A percentile compares a stretch with the other conserved stretches of the same genome.
Evolutionary conservation across 2,888 invertebrate genomes (phyloP).

Genomic region (Drosophila testacea): DNA sequence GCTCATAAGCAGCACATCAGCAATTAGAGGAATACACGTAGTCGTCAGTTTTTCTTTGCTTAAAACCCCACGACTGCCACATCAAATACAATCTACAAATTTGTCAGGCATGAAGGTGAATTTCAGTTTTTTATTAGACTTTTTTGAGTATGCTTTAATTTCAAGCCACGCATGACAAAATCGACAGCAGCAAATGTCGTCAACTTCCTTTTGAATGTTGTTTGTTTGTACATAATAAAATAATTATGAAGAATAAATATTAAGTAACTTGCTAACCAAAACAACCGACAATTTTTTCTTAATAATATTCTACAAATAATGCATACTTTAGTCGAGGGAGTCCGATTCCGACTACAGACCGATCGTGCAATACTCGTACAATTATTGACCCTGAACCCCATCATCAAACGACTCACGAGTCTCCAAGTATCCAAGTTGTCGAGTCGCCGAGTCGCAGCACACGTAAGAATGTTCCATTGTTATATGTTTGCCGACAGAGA

Average conservation of each 20-base stretch:
- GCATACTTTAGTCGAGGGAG: constrained; percentile 63
- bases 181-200: constrained; percentile 69
- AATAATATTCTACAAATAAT: constrained; percentile 65
- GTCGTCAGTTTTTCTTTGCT: neutral
- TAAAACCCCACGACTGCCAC: constrained; percentile 8
- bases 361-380: constrained; percentile 66
- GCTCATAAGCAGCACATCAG: constrained; percentile 61
- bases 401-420: constrained; percentile 42
- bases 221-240: constrained; percentile 60
- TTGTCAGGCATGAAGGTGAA: constrained; percentile 78
- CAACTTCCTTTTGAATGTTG: constrained; percentile 71
- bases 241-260: constrained; percentile 79
- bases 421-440: constrained; percentile 6
- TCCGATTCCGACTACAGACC: constrained; percentile 15
- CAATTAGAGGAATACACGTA: constrained; percentile 50
- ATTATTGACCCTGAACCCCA: constrained; percentile 73
- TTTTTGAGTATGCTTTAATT: constrained; percentile 36
- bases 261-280: constrained; percentile 56
- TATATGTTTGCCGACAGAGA: constrained; percentile 48
- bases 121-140: constrained; percentile 17
- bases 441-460: constrained; percentile 33
- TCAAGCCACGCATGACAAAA: constrained; percentile 78
- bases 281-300: constrained; percentile 46
- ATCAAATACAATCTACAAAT: constrained; percentile 43
- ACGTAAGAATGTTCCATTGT: constrained; percentile 68